phyloP scores from a whole-genome alignment of 1,140 invertebrate genomes.

The Zaprionus lachaisei region DNA sequence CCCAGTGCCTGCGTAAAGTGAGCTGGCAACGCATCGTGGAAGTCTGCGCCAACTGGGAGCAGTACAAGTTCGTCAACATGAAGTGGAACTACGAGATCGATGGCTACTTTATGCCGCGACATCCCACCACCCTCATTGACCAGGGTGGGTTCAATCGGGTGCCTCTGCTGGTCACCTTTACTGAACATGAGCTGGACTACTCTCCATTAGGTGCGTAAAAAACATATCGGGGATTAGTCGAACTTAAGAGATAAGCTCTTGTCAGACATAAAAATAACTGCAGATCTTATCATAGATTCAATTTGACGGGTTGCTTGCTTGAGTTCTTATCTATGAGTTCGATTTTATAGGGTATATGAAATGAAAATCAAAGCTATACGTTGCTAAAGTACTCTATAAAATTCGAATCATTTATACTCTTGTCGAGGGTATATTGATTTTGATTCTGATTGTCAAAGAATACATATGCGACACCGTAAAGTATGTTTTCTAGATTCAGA shows the following conservation, averaged over 20 bases:
- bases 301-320: not conserved
- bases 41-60: constrained; percentile 58
- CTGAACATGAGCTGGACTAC: constrained; percentile 88
- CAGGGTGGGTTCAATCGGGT: constrained; percentile 87
- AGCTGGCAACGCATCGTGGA: constrained; percentile 64
- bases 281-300: not conserved
- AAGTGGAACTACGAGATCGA: constrained; percentile 81
- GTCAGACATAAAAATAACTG: not conserved
- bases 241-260: not conserved
- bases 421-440: not conserved
- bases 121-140: constrained; percentile 86
- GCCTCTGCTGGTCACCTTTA: constrained; percentile 88
- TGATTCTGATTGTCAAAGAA: too few species aligned
- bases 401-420: not conserved
- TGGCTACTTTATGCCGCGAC: constrained; percentile 48
- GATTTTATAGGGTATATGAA: not conserved
- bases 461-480: too few species aligned
- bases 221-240: not conserved
- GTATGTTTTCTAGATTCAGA: too few species aligned
- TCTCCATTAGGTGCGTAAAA: constrained; percentile 79
- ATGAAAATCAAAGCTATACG: not conserved
- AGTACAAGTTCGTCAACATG: constrained; percentile 64
- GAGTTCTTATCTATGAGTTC: not conserved
- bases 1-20: constrained; percentile 68
- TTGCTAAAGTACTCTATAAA: not conserved